Evolutionary conservation across 2,113 vertebrate species (phyloP).

Genomic region (Alexandromys fortis): DNA sequence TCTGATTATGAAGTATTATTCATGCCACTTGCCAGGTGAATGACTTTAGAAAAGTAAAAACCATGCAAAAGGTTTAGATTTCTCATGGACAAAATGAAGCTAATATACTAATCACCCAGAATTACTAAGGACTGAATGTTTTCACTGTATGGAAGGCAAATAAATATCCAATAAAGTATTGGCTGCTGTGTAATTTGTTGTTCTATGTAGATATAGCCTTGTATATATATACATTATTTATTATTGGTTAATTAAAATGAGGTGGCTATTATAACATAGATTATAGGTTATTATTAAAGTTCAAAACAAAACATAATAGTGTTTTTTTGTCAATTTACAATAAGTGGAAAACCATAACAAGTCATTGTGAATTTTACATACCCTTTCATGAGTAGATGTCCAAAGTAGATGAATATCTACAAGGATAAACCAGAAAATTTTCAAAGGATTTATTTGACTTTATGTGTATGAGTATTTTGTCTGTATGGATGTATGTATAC

Average conservation of each 20-base stretch:
- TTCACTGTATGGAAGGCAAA: not conserved
- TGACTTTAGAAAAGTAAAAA: not conserved
- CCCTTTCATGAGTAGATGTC: not conserved
- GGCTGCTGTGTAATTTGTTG: not conserved
- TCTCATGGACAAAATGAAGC: not conserved
- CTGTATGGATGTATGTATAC: no score
- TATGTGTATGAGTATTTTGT: not conserved
- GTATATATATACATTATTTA: not conserved
- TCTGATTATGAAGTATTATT: not conserved
- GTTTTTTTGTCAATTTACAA: not conserved
- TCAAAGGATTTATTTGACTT: conserved; percentile 1
- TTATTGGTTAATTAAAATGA: not conserved
- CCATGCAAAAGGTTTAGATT: not conserved
- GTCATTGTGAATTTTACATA: not conserved
- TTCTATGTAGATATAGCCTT: not conserved
- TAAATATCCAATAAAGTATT: not conserved
- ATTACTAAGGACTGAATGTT: not conserved
- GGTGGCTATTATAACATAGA: not conserved
- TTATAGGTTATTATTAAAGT: not conserved
- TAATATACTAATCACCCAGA: not conserved
- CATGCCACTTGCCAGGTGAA: not conserved
- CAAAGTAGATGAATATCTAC: conserved; percentile 35
- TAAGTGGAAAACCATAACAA: not conserved
- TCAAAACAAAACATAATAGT: not conserved
- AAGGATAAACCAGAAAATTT: not conserved